Base-by-base conservation (phyloP, 2,888 invertebrate genomes). In the Xylota sylvarum region DNA sequence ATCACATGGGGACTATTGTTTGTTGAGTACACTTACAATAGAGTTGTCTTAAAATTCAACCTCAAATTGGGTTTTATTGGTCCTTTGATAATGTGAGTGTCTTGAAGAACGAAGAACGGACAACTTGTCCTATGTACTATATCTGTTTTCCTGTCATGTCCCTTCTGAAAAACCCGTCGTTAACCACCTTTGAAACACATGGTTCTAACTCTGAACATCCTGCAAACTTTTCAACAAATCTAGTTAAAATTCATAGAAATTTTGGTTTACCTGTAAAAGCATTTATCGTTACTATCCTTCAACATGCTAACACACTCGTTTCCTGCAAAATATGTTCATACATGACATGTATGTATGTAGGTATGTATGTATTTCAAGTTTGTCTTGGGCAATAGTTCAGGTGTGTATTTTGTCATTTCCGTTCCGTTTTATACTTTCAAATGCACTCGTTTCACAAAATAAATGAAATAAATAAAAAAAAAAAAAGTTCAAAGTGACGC, bases 381-480 rank as follows among this genome's bases (percentile, higher is more conserved):
- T 56, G 56, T 10, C 43, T 43, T 43, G 1, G 1, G 10, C 23
- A 23, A 50, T 50, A 50, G 50, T 50, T 50, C 50, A 50, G 10
- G 48, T 23, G 23, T 23, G 23, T 23, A 50, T 50, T 23, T 50
- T 23, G 50, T 10, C 50, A 23, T 50, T 50, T 50, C 23, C 23
- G 50, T 78, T 69, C 60, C 60, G 69, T 69, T 79, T 62, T 62
- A 32, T 32, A 46, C 70, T 55, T 72, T 79, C 43, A 55, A 62
- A 70, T 76, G 58, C 76, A 62, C 58, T 50, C 43, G 37, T 23
- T 40, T 10, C 17, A 19, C 30, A 19, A 9, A 5, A 43, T 32
- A 72, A 35, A 14, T 46, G 3, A 56, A 43, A 46, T 23, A 56
- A 43, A 46, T 23, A 23, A 23, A 23, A 23, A 23, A 23, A 48